phyloP scores from a whole-genome alignment of 2,113 vertebrate species.

The Deroptyus accipitrinus region DNA sequence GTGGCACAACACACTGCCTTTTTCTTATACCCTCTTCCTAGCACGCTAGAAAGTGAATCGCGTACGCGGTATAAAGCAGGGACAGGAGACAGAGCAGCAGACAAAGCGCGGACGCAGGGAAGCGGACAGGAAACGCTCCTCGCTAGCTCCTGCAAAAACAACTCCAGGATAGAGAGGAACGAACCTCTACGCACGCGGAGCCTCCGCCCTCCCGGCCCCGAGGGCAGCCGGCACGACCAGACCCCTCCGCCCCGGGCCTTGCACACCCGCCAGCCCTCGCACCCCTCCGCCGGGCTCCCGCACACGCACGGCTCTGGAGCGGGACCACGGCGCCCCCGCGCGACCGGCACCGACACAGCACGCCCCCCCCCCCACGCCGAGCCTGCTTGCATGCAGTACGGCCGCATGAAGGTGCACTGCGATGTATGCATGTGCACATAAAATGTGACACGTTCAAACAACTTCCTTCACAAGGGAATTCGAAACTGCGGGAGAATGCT shows the following conservation, averaged over 20 bases:
- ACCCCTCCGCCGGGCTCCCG: neutral
- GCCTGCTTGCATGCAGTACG: neutral
- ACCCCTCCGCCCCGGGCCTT: neutral
- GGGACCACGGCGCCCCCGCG: neutral
- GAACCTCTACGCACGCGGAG: neutral
- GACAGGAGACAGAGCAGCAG: accelerated
- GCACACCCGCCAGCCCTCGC: too few relatives aligned
- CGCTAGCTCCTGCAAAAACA: accelerated
- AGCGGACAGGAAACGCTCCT: neutral
- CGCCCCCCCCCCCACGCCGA: too few relatives aligned
- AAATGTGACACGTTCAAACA: accelerated
- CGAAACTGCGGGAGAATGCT: accelerated
- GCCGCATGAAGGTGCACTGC: accelerated
- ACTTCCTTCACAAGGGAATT: accelerated
- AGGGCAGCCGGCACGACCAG: too few relatives aligned
- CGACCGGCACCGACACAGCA: neutral
- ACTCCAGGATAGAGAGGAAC: accelerated
- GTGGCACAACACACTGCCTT: neutral
- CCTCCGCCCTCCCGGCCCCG: neutral
- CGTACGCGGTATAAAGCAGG: neutral
- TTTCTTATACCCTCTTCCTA: neutral
- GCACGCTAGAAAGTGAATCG: neutral
- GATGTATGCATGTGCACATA: accelerated
- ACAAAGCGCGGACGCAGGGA: neutral
- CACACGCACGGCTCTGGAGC: neutral